A percentile compares a stretch with the other conserved stretches of the same genome.
These are phyloP conservation scores for Plodia interpunctella DNA, from an alignment of 1,140 invertebrate genomes.

Conservation along the genomic window DNA sequence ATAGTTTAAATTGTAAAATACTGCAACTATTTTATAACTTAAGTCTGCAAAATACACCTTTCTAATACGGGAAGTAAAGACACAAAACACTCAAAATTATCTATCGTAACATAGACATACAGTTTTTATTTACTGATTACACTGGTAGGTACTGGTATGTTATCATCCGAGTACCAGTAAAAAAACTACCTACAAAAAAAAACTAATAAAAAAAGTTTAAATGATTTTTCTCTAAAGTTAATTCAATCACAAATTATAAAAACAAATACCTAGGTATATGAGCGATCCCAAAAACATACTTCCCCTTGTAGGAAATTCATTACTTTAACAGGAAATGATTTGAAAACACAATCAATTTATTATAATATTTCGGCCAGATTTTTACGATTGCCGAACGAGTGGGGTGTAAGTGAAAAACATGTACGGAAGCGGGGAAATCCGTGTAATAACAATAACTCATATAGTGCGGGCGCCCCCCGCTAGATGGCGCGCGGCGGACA, in stretches of 20 bases:
- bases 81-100: too few species aligned
- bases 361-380: conserved; percentile 60
- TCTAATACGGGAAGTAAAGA: too few species aligned
- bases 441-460: conserved; percentile 74
- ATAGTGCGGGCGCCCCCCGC: conserved; percentile 62
- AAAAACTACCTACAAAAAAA: too few species aligned
- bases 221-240: too few species aligned
- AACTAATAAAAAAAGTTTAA: too few species aligned
- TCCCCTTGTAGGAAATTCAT: neutral
- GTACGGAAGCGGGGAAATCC: conserved; percentile 69
- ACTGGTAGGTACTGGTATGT: too few species aligned
- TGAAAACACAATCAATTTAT: conserved; percentile 49
- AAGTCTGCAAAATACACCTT: too few species aligned
- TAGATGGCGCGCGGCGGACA: conserved; percentile 68
- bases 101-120: too few species aligned
- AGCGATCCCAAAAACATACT: conserved; percentile 6
- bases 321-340: conserved; percentile 22
- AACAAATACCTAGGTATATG: neutral
- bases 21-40: too few species aligned
- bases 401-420: conserved; percentile 68
- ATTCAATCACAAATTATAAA: neutral
- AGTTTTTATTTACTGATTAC: too few species aligned
- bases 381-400: conserved; percentile 59
- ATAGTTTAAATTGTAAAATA: too few species aligned
- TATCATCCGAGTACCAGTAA: too few species aligned